Base-by-base conservation (phyloP, 2,113 vertebrate genomes). In the Peromyscus polionotus region DNA sequence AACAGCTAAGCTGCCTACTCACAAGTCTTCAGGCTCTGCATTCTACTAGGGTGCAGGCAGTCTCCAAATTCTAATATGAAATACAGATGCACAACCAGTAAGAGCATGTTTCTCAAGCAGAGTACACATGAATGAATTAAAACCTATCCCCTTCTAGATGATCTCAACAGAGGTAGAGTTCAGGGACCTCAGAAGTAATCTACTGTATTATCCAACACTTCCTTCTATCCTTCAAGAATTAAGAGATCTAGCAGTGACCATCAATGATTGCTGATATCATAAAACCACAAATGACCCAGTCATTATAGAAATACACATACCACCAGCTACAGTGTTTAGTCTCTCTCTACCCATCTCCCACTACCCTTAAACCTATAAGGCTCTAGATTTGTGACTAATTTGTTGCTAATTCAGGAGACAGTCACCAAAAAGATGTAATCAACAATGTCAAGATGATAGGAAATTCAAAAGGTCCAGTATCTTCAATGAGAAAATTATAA, bases 11-110 rank as follows among this genome's bases (percentile, higher is more conserved):
- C 7, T 68, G 20, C 19, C n/a, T 92, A 87, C 51, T 26, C 87
- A 90, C 3, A 79, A 16, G 39, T 83, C 68, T 90, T 79, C 17
- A 87, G 57, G n/a, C n/a, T 48, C 16, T 91, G 16, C 12, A 79
- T 68, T 59, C 88, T 94, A 68, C 12, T 89, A 97, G 54, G 26
- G 13, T 90, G 17, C 19, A 91, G 42, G 70, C 39, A 88, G 91
- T 93, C 96, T 98, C 93, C 88, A 95, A 92, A 65, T 73, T 83
- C 48, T 95, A 90, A 83, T 70, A 90, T 45, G 19, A 95, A 93
- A 75, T 36, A 90, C 7, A 92, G 70, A 95, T 83, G 19, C 59
- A 96, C 11, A 96, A 80, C 72, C 65, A 96, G 77, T 7, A 95
- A 83, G 19, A 89, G 1, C 17, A 31, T 93, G 67, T 39, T 94